Evolutionary conservation across 2,797 vertebrate species (phyloP).

Genomic region (Lindbergichthys nudifrons): DNA sequence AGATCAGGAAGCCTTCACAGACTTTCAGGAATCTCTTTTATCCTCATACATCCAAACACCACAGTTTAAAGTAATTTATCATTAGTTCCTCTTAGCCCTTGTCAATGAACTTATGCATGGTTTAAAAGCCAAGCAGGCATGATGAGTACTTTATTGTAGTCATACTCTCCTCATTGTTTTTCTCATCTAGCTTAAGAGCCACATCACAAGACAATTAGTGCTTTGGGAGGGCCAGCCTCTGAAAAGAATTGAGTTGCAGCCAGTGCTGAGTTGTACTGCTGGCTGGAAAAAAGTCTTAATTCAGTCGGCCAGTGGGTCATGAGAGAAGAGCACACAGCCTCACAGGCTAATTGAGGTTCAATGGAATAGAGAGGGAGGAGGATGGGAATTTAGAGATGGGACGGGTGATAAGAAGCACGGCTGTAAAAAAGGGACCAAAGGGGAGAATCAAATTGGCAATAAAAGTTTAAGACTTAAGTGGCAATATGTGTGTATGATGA

Average conservation of each 20-base stretch:
- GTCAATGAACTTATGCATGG: constrained; percentile 24
- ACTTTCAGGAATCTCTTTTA: background rate
- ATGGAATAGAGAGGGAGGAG: constrained; percentile 56
- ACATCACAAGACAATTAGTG: constrained; percentile 57
- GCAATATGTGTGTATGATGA: constrained; percentile 31
- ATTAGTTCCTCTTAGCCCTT: background rate
- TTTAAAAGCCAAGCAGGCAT: constrained; percentile 15
- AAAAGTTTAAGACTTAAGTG: constrained; percentile 51
- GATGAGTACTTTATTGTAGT: constrained; percentile 17
- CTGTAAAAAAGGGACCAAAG: constrained; percentile 45
- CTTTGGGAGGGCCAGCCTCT: constrained; percentile 29
- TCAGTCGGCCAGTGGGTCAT: constrained; percentile 60
- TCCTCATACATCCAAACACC: background rate
- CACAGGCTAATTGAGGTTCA: constrained; percentile 71
- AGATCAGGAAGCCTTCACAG: background rate
- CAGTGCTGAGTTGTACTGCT: constrained; percentile 50
- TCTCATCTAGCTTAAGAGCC: constrained; percentile 45
- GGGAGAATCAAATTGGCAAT: constrained; percentile 46
- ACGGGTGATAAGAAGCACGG: constrained; percentile 26
- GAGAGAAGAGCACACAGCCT: constrained; percentile 47
- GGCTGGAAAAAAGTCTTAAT: constrained; percentile 59
- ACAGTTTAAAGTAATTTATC: constrained; percentile 3
- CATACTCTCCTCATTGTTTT: constrained; percentile 27
- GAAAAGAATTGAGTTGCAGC: constrained; percentile 57
- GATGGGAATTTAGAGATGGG: constrained; percentile 35